phyloP scores from a whole-genome alignment of 2,797 vertebrate genomes.

The Phoebastria nigripes region DNA sequence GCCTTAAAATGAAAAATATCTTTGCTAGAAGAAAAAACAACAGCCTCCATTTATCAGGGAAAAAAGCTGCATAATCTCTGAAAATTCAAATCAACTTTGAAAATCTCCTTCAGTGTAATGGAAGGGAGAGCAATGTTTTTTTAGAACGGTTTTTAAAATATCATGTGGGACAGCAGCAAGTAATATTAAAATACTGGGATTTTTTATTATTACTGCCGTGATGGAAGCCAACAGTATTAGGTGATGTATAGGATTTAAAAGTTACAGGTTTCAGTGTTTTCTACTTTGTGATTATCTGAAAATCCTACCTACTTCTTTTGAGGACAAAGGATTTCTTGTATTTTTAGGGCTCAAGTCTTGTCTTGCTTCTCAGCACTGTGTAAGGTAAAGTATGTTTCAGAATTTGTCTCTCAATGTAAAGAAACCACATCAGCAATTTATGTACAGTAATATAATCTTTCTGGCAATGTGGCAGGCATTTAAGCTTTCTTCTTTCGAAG shows the following conservation, averaged over 20 bases:
- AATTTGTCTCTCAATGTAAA: not conserved
- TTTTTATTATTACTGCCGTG: not conserved
- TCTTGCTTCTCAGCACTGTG: not conserved
- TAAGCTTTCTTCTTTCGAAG: not conserved
- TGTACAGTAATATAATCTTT: not conserved
- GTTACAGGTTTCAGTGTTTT: not conserved
- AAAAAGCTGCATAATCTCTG: accelerated
- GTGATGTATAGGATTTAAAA: not conserved
- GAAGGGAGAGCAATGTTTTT: not conserved
- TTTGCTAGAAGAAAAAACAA: not conserved
- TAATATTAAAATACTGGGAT: not conserved
- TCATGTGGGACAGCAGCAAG: not conserved
- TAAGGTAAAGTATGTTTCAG: not conserved
- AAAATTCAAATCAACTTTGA: not conserved
- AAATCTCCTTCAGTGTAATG: not conserved
- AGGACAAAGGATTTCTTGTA: not conserved
- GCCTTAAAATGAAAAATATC: not conserved
- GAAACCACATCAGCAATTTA: not conserved
- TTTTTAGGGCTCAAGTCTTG: not conserved
- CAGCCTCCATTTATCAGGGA: not conserved
- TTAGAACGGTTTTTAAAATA: not conserved
- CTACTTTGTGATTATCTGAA: not conserved
- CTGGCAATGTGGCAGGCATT: not conserved
- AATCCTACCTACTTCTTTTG: not conserved
- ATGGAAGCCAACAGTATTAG: not conserved